phyloP scores from a whole-genome alignment of 1,140 invertebrate species.

The Panagrolaimus sp. region DNA sequence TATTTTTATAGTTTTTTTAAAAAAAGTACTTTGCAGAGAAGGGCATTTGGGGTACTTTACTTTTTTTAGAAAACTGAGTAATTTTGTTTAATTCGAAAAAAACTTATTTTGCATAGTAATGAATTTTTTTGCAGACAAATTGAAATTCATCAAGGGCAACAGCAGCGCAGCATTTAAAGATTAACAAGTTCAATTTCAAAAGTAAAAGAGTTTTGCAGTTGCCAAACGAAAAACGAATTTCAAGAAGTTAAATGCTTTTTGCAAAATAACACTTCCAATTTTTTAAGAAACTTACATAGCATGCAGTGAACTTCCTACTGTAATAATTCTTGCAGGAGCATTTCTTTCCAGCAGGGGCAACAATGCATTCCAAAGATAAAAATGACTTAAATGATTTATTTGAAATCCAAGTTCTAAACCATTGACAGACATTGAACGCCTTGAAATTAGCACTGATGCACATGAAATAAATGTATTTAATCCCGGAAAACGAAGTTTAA shows the following conservation, averaged over 20 bases:
- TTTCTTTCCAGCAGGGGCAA: constrained; percentile 36
- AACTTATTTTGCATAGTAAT: too few species aligned
- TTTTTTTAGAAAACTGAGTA: neutral
- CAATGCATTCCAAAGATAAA: constrained; percentile 29
- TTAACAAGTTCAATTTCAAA: too few species aligned
- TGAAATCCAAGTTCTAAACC: constrained; percentile 39
- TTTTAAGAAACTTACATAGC: constrained; percentile 25
- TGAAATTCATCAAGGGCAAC: too few species aligned
- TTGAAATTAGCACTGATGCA: constrained; percentile 29
- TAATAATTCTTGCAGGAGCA: constrained; percentile 36
- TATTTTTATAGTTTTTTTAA: too few species aligned
- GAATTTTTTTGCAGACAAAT: too few species aligned
- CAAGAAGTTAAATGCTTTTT: too few species aligned
- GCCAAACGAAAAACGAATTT: too few species aligned
- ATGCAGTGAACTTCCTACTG: constrained; percentile 42
- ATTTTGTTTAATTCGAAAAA: neutral
- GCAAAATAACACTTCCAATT: too few species aligned
- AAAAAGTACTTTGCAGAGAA: too few species aligned
- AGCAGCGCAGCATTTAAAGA: too few species aligned
- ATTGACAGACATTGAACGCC: constrained; percentile 24
- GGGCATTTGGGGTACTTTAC: neutral
- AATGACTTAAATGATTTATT: constrained; percentile 43
- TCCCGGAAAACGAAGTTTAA: constrained; percentile 28
- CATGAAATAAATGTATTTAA: constrained; percentile 35
- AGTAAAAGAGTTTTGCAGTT: too few species aligned